These are phyloP conservation scores for Hypanus sabinus DNA, from an alignment of 2,113 vertebrate genomes.

Conservation along the genomic window DNA sequence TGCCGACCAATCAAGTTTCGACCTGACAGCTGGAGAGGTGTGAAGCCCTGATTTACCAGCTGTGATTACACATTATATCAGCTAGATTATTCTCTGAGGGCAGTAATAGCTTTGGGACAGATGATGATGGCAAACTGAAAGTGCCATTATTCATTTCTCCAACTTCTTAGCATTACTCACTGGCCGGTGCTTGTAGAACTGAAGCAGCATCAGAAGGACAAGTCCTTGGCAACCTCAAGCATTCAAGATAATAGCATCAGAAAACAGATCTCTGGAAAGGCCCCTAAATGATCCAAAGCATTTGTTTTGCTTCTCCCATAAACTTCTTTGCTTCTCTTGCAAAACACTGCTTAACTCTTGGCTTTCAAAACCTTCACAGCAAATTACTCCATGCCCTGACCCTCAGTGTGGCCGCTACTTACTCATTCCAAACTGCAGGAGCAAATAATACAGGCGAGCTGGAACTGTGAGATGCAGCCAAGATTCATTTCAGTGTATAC, in stretches of 20 bases:
- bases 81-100: conserved; percentile 8
- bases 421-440: neutral
- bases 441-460: neutral
- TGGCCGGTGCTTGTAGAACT: neutral
- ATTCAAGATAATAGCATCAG: conserved; percentile 20
- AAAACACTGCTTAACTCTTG: neutral
- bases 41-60: conserved; percentile 29
- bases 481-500: neutral
- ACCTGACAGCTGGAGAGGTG: conserved; percentile 35
- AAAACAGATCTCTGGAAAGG: neutral
- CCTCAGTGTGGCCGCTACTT: neutral
- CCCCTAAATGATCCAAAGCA: neutral
- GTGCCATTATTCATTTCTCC: conserved; percentile 35
- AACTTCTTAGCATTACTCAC: conserved; percentile 17
- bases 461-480: neutral
- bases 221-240: conserved; percentile 1
- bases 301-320: neutral
- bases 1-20: neutral
- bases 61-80: conserved; percentile 31
- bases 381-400: neutral
- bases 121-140: conserved; percentile 34
- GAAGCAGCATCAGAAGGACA: neutral
- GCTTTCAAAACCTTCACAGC: neutral
- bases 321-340: no score
- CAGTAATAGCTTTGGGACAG: conserved; percentile 32